A percentile compares a stretch with the other conserved stretches of the same genome.
Conservation (phyloP, 2,113 vertebrate genomes). For the Catharus minimus region DNA sequence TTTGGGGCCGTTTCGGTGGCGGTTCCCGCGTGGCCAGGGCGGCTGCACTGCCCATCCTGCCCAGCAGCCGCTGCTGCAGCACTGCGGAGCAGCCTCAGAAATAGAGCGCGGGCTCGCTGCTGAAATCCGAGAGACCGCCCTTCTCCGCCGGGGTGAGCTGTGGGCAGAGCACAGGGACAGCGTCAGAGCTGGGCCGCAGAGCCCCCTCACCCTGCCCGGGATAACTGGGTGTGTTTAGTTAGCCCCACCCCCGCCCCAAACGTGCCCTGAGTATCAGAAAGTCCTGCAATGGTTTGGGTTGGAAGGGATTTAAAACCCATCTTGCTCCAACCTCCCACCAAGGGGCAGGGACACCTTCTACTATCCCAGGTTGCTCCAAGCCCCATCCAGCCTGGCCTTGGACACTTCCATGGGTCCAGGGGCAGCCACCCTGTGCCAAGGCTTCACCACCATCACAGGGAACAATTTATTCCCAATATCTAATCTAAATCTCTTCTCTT, state of each 20-base stretch:
- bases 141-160: constrained; percentile 92
- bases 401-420: background rate
- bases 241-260: background rate
- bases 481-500: background rate
- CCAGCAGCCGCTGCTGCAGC: constrained; percentile 51
- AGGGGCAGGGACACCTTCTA: background rate
- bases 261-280: background rate
- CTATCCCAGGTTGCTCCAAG: background rate
- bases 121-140: constrained; percentile 88
- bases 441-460: background rate
- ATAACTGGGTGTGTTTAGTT: rapidly evolving
- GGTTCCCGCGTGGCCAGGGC: background rate
- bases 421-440: background rate
- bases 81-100: constrained; percentile 77
- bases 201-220: background rate
- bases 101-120: constrained; percentile 94
- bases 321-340: background rate
- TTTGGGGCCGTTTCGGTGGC: background rate
- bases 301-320: background rate
- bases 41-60: background rate
- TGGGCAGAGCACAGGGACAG: background rate
- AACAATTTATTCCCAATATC: background rate
- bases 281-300: background rate
- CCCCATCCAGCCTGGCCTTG: rapidly evolving
- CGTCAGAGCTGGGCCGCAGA: background rate